Conservation (phyloP, 2,797 vertebrate genomes). For the Myotis planiceps region DNA sequence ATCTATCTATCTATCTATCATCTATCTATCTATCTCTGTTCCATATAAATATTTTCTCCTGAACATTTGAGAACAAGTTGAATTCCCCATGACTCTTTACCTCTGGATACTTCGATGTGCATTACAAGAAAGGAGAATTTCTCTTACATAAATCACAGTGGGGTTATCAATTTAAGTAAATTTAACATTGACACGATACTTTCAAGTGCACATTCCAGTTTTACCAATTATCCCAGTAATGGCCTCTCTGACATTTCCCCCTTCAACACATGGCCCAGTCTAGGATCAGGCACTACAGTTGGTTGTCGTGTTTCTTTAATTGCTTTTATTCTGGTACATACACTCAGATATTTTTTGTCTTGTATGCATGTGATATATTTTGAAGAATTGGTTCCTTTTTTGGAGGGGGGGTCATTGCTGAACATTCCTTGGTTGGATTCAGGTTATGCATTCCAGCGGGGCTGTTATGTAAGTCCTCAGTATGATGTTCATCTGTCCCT, state of each 20-base stretch:
- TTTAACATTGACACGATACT: not conserved
- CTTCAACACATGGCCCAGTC: not conserved
- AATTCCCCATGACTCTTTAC: not conserved
- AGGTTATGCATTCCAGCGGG: not conserved
- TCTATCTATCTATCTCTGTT: not conserved
- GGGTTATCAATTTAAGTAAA: not conserved
- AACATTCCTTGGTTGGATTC: not conserved
- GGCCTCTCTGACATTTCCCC: too few relatives aligned
- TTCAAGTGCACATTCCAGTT: not conserved
- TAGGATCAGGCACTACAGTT: not conserved
- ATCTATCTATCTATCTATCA: not conserved
- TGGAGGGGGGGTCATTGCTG: not conserved
- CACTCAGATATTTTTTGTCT: not conserved
- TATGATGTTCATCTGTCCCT: not conserved
- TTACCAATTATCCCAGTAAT: not conserved
- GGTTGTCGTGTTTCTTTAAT: not conserved
- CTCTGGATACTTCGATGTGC: not conserved
- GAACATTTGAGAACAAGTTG: not conserved
- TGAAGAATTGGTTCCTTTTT: not conserved
- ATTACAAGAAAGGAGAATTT: not conserved
- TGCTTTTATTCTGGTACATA: not conserved
- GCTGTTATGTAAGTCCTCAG: not conserved
- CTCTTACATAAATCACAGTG: not conserved
- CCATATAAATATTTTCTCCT: not conserved
- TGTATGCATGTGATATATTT: not conserved